Conservation (phyloP, 2,888 invertebrate species). For the Tiphia femorata region DNA sequence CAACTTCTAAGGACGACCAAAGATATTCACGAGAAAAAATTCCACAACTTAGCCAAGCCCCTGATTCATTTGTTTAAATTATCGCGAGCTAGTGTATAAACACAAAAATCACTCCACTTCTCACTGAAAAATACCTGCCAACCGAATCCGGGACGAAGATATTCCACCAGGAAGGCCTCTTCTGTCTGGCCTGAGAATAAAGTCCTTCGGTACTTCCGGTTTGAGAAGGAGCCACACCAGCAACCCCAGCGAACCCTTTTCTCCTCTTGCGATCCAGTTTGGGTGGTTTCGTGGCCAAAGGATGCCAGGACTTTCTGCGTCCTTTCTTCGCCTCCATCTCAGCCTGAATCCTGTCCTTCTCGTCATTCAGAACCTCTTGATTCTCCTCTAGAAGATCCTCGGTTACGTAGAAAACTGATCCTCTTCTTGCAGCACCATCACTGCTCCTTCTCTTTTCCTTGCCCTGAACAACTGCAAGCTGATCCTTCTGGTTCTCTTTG, state of each 20-base stretch:
- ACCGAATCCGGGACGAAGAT: slow-evolving; percentile 81
- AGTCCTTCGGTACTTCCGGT: slow-evolving; percentile 69
- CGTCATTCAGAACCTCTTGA: slow-evolving; percentile 42
- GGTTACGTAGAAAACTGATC: slow-evolving; percentile 65
- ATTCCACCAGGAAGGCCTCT: slow-evolving; percentile 91
- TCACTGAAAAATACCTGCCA: slow-evolving; percentile 57
- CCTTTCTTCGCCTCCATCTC: slow-evolving; percentile 70
- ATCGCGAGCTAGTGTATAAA: too few relatives aligned
- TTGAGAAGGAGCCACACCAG: slow-evolving; percentile 61
- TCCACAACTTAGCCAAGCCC: too few relatives aligned
- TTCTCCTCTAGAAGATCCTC: slow-evolving; percentile 59
- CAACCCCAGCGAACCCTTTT: slow-evolving; percentile 69
- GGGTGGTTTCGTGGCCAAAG: slow-evolving; percentile 52
- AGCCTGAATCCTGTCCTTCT: slow-evolving; percentile 29
- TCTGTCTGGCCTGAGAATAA: slow-evolving; percentile 72
- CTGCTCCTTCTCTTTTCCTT: slow-evolving; percentile 56
- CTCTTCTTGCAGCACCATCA: slow-evolving; percentile 40
- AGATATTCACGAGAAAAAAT: too few relatives aligned
- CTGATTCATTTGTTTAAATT: too few relatives aligned
- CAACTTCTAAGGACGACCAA: too few relatives aligned
- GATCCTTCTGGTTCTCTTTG: slow-evolving; percentile 40
- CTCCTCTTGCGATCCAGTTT: slow-evolving; percentile 69
- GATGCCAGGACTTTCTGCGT: slow-evolving; percentile 76
- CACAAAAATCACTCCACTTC: too few relatives aligned
- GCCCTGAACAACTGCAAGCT: slow-evolving; percentile 51